phyloP scores from a whole-genome alignment of 2,113 vertebrate species.

The Ia io region DNA sequence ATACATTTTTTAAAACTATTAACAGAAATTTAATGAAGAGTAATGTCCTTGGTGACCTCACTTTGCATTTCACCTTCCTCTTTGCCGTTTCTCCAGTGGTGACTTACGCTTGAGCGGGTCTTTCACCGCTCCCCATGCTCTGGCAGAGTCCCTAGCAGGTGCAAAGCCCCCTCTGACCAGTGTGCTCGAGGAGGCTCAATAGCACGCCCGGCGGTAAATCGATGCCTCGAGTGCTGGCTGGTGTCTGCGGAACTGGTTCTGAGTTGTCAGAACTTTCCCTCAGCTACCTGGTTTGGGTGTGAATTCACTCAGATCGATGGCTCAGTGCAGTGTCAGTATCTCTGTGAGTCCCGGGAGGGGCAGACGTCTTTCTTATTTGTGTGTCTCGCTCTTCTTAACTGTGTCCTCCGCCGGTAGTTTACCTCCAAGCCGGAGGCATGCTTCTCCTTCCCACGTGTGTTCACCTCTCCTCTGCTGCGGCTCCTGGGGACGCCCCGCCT shows the following conservation, averaged over 20 bases:
- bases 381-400: neutral
- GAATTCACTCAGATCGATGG: neutral
- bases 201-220: fast-evolving
- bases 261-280: neutral
- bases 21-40: neutral
- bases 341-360: neutral
- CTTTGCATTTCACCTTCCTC: neutral
- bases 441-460: neutral
- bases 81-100: neutral
- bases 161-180: neutral
- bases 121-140: neutral
- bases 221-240: neutral
- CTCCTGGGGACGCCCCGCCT: neutral
- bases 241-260: neutral
- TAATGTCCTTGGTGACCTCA: neutral
- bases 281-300: neutral
- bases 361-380: neutral
- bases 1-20: neutral
- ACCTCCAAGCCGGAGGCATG: neutral
- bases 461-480: neutral
- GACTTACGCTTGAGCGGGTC: neutral
- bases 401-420: neutral
- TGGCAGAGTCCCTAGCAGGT: too few relatives aligned
- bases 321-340: fast-evolving
- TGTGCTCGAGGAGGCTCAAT: fast-evolving